Evolutionary conservation across 2,888 invertebrate genomes (phyloP).

Genomic region (Neuroscelio doddi): DNA sequence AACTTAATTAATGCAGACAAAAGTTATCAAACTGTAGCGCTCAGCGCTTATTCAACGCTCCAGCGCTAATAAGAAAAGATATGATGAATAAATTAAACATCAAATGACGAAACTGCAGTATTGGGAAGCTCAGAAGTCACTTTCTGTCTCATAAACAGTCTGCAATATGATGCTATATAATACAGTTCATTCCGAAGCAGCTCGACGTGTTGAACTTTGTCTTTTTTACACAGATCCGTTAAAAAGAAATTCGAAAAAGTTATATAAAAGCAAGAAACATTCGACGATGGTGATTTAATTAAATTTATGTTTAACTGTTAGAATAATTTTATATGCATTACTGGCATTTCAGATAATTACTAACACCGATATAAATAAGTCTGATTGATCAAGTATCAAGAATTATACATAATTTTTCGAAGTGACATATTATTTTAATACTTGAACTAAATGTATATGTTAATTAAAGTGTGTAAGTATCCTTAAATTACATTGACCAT

Average conservation of each 20-base stretch:
- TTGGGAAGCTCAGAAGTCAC: constrained; percentile 28
- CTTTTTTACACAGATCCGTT: too few species aligned
- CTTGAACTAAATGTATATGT: too few species aligned
- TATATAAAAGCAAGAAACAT: neutral
- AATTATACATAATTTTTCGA: too few species aligned
- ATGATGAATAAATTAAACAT: constrained; percentile 35
- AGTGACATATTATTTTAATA: too few species aligned
- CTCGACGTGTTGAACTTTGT: constrained; percentile 14
- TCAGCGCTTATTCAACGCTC: neutral
- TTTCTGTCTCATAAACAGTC: constrained; percentile 34
- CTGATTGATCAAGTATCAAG: too few species aligned
- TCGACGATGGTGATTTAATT: constrained; percentile 21
- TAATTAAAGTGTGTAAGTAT: too few species aligned
- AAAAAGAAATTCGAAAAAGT: constrained; percentile 26
- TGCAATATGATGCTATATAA: constrained; percentile 34
- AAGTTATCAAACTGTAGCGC: neutral
- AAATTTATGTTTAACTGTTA: constrained; percentile 40
- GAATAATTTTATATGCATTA: constrained; percentile 28
- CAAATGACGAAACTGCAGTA: constrained; percentile 14
- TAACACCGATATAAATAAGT: too few species aligned
- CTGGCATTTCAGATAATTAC: too few species aligned
- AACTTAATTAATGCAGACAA: neutral
- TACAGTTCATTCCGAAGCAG: constrained; percentile 23
- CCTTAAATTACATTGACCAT: too few species aligned
- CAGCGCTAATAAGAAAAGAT: constrained; percentile 14